These are phyloP conservation scores for Aplodontia rufa DNA, from an alignment of 2,113 vertebrate genomes.

Conservation along the genomic window DNA sequence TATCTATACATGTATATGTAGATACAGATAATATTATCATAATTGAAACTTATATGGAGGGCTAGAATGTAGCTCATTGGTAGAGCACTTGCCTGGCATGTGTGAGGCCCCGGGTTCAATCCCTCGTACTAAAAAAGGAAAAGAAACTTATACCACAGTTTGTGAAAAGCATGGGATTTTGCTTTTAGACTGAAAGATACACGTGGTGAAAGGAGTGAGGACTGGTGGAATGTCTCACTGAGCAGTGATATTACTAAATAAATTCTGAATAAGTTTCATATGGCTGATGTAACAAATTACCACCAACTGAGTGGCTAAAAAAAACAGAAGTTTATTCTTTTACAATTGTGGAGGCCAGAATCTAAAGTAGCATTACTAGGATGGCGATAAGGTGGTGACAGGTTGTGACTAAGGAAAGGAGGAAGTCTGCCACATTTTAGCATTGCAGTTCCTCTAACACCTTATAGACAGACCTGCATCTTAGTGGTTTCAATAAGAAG, in stretches of 20 bases:
- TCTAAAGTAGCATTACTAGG: not conserved
- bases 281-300: not conserved
- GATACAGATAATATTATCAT: too few relatives aligned
- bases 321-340: not conserved
- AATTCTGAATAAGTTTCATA: not conserved
- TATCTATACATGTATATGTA: too few relatives aligned
- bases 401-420: not conserved
- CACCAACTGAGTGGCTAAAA: not conserved
- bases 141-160: not conserved
- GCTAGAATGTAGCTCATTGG: too few relatives aligned
- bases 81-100: too few relatives aligned
- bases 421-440: not conserved
- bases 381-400: not conserved
- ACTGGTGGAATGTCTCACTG: not conserved
- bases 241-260: not conserved
- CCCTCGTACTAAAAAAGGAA: too few relatives aligned
- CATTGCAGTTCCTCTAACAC: not conserved
- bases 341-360: not conserved
- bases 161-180: not conserved
- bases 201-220: not conserved
- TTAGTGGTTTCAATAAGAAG: not conserved
- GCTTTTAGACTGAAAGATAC: not conserved
- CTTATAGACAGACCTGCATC: not conserved
- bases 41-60: not conserved
- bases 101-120: too few relatives aligned